Evolutionary conservation across 2,113 vertebrate species (phyloP), one percentile per base, ranked within the genome.

Genomic region (Eclectus roratus): DNA sequence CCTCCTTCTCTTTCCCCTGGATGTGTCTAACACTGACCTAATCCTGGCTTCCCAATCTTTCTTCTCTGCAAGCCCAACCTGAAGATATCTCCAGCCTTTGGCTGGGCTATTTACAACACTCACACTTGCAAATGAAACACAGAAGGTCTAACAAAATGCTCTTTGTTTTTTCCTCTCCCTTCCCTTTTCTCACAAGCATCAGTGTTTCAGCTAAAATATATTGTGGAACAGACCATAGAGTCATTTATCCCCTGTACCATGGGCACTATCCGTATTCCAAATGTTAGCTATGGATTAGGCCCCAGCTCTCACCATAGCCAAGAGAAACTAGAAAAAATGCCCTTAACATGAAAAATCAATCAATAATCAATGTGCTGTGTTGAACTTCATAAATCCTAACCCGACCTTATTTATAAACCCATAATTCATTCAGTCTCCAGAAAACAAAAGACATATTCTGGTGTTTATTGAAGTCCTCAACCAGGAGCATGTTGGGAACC

Each of bases 281-380:
- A 0, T 5, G 1, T 35, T 37, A 69, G 9, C 28, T 52, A 12
- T 6, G 11, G 29, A 69, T 13, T 5, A 25, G 29, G 15, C 7
- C 14, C 10, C 31, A 58, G 43, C 2, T 55, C 20, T 33, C 15
- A 60, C 25, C 35, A 35, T 3, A 35, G 13, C 7, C 44, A 88
- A 39, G 27, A 44, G 13, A 73, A 84, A 71, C 5, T 6, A 9
- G 3, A 23, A 60, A 90, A 91, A 88, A 66, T 13, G 9, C 2
- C 2, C 21, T 31, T 63, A 21, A 17, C 11, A 10, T 28, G 17
- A 76, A 72, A 89, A 58, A 56, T 6, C 44, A 37, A 76, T 7
- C 17, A n/a, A 50, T 64, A 46, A 17, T 10, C 25, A 37, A 50
- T 10, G 3, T 9, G 3, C 16, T 35, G 8, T 27, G 13, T 10